These are phyloP conservation scores for Miltochrista miniata DNA, from an alignment of 2,888 invertebrate species.

Conservation along the genomic window DNA sequence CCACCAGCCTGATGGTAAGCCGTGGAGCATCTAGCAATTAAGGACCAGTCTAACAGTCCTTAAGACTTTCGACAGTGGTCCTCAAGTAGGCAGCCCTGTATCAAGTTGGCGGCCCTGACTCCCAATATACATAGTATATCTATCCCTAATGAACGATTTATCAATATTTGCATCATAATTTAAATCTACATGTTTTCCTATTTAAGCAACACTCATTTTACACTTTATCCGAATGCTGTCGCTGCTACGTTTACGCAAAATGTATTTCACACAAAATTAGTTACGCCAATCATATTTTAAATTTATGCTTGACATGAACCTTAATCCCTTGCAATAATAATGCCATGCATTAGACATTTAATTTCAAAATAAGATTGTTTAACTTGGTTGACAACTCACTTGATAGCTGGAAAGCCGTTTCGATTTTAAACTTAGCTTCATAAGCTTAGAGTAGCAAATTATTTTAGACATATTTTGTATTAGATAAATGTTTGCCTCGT, in stretches of 20 bases:
- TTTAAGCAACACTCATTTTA: constrained; percentile 37
- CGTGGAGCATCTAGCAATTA: no score
- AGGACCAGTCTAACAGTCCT: no score
- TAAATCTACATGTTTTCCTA: no score
- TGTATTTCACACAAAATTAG: constrained; percentile 18
- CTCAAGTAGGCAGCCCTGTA: no score
- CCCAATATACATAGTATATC: no score
- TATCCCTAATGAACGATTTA: constrained; percentile 36
- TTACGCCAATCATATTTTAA: background rate
- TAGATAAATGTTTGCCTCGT: constrained; percentile 6
- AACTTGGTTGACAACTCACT: constrained; percentile 10
- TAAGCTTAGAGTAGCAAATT: fast-evolving
- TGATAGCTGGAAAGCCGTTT: background rate
- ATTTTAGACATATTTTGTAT: constrained; percentile 4
- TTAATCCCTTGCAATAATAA: constrained; percentile 21
- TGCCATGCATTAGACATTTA: constrained; percentile 3
- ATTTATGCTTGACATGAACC: constrained; percentile 15
- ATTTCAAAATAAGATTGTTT: constrained; percentile 10
- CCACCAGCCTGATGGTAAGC: no score
- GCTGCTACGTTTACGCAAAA: constrained; percentile 27
- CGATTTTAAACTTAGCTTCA: constrained; percentile 3
- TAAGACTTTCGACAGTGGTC: no score
- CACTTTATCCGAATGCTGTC: constrained; percentile 26
- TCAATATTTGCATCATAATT: constrained; percentile 24
- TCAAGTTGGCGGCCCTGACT: no score